Conservation (phyloP, 2,113 vertebrate genomes). For the Amphilophus citrinellus region DNA sequence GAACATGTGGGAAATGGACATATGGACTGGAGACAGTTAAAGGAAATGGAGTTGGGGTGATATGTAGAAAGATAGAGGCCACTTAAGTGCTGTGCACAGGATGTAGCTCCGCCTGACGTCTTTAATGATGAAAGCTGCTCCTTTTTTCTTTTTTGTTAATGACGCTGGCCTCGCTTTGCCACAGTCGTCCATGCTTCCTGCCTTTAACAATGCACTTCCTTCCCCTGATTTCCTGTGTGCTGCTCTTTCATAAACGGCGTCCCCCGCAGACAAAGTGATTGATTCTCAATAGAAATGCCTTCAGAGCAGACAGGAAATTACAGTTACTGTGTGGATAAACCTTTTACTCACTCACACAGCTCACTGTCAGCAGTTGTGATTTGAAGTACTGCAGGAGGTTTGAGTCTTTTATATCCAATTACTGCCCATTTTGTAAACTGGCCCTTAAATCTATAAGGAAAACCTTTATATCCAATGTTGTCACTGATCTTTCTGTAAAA, state of each 20-base stretch:
- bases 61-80: constrained; percentile 33
- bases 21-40: neutral
- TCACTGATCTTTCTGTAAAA: too few species aligned
- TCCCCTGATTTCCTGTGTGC: constrained; percentile 21
- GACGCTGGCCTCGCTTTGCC: constrained; percentile 1
- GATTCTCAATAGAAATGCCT: constrained; percentile 16
- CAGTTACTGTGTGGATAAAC: neutral
- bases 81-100: constrained; percentile 49
- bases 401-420: constrained; percentile 2
- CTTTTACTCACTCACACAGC: neutral
- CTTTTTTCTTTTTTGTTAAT: neutral
- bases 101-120: constrained; percentile 48
- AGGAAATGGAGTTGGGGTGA: constrained; percentile 24
- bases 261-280: constrained; percentile 16
- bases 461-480: neutral
- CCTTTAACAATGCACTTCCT: constrained; percentile 65
- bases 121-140: constrained; percentile 51
- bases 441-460: neutral
- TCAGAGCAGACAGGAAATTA: neutral
- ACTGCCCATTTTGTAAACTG: neutral
- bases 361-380: neutral
- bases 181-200: constrained; percentile 60
- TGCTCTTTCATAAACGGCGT: neutral
- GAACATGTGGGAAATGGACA: neutral
- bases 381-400: neutral